A percentile compares a stretch with the other conserved stretches of the same genome.
phyloP scores from a whole-genome alignment of 2,888 invertebrate genomes.

The Tinea semifulvella region DNA sequence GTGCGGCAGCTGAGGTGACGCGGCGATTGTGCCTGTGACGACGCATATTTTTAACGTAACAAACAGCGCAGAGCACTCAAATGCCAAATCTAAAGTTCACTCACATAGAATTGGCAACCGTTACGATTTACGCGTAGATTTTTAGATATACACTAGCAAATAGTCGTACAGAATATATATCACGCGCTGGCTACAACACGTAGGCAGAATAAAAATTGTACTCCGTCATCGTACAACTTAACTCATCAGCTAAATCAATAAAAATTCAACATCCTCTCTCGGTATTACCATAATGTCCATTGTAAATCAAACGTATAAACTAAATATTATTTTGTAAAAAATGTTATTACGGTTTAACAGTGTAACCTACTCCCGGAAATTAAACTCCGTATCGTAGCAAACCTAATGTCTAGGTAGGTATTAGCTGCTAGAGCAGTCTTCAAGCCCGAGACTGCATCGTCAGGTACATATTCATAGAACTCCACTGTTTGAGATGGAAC shows the following conservation, averaged over 20 bases:
- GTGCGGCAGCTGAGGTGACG: constrained; percentile 49
- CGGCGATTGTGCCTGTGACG: constrained; percentile 46
- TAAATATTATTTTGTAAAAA: too few relatives aligned
- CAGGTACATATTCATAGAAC: too few relatives aligned
- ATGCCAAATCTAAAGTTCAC: constrained; percentile 66
- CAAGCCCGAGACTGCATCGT: too few relatives aligned
- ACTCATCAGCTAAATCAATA: constrained; percentile 3
- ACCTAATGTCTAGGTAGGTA: too few relatives aligned
- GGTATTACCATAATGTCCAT: too few relatives aligned
- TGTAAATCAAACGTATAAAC: too few relatives aligned
- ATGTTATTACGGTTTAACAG: too few relatives aligned
- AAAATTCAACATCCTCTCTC: too few relatives aligned
- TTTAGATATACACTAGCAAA: constrained; percentile 21
- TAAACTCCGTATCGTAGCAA: too few relatives aligned
- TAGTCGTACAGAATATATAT: constrained; percentile 4
- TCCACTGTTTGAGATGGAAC: too few relatives aligned
- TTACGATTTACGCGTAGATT: constrained; percentile 44
- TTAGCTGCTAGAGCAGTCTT: too few relatives aligned
- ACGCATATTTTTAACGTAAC: constrained; percentile 65
- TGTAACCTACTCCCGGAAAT: too few relatives aligned
- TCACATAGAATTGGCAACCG: constrained; percentile 62
- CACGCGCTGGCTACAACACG: constrained; percentile 4
- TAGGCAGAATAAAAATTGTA: constrained; percentile 2
- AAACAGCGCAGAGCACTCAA: constrained; percentile 51
- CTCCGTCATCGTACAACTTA: background rate